Conservation (phyloP, 2,888 invertebrate species). For the Achlya flavicornis region DNA sequence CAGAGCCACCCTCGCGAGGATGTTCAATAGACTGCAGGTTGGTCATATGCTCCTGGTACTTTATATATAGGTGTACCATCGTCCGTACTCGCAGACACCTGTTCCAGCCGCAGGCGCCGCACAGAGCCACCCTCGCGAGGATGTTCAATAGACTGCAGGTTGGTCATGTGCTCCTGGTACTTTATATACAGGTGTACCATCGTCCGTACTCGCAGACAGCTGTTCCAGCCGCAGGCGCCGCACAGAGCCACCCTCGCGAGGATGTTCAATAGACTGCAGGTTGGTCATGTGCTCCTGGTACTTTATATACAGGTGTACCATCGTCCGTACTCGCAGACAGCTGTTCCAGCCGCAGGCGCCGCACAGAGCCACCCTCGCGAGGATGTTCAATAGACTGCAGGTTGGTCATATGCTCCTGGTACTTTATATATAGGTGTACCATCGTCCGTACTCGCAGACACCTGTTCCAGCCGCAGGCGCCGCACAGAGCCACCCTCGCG, state of each 20-base stretch:
- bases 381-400: constrained; percentile 88
- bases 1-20: constrained; percentile 83
- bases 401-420: constrained; percentile 48
- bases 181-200: constrained; percentile 55
- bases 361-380: constrained; percentile 83
- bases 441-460: constrained; percentile 84
- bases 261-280: constrained; percentile 88
- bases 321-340: constrained; percentile 84
- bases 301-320: not conserved
- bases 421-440: constrained; percentile 53
- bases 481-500: constrained; percentile 83
- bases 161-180: too few relatives aligned
- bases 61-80: too few relatives aligned
- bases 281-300: constrained; percentile 37
- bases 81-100: too few relatives aligned
- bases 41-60: constrained; percentile 23
- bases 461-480: constrained; percentile 76
- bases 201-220: constrained; percentile 83
- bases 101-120: too few relatives aligned
- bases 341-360: constrained; percentile 78
- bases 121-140: too few relatives aligned
- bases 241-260: constrained; percentile 84
- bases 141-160: too few relatives aligned
- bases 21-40: constrained; percentile 88
- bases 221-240: constrained; percentile 77